Conservation (phyloP, 2,888 invertebrate species). For the Troides helena region DNA sequence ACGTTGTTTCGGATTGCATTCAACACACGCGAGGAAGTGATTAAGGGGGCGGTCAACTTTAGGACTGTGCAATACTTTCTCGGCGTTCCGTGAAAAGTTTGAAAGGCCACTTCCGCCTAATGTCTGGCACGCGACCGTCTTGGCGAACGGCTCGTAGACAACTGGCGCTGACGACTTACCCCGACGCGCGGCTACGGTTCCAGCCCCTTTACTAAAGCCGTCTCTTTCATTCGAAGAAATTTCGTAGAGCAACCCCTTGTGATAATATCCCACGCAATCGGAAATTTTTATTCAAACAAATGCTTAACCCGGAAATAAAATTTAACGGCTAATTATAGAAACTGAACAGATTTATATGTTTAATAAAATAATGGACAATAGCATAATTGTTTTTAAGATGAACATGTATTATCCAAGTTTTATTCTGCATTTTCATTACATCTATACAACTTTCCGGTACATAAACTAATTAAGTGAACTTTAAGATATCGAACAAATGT, state of each 20-base stretch:
- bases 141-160: conserved; percentile 47
- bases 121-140: conserved; percentile 48
- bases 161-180: conserved; percentile 64
- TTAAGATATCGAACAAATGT: background rate
- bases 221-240: conserved; percentile 56
- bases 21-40: conserved; percentile 71
- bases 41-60: conserved; percentile 60
- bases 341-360: background rate
- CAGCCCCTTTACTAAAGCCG: conserved; percentile 57
- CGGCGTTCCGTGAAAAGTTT: conserved; percentile 76
- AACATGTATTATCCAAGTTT: too few relatives aligned
- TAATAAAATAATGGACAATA: background rate
- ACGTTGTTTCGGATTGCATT: conserved; percentile 54
- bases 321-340: background rate
- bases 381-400: too few relatives aligned
- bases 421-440: too few relatives aligned
- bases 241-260: conserved; percentile 53
- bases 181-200: conserved; percentile 42
- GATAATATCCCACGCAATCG: conserved; percentile 46
- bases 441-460: too few relatives aligned
- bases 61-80: conserved; percentile 55
- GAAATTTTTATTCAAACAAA: conserved; percentile 47
- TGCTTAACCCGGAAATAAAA: background rate
- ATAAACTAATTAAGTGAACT: background rate
- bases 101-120: conserved; percentile 41